Percentiles rank a stretch among this genome's conserved stretches.
Evolutionary conservation across 2,113 vertebrate genomes (phyloP).

Genomic region (Oreotrochilus melanogaster): DNA sequence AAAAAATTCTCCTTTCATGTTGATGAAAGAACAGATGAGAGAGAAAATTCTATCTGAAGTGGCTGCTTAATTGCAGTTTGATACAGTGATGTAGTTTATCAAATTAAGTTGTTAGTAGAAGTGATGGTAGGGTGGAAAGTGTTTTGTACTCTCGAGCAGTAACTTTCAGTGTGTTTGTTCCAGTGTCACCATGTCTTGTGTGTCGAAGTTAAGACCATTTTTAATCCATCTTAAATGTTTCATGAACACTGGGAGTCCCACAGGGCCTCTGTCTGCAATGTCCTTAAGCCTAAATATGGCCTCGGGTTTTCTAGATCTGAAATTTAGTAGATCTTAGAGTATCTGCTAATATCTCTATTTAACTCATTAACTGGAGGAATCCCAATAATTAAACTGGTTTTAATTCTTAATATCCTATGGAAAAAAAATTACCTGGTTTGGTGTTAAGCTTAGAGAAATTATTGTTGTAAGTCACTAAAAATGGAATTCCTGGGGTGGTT

Average conservation of each 20-base stretch:
- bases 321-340: neutral
- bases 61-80: neutral
- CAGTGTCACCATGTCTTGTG: neutral
- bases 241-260: rapidly evolving
- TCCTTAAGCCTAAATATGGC: too few relatives aligned
- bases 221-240: neutral
- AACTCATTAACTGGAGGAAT: neutral
- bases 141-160: neutral
- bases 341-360: neutral
- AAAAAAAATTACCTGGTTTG: neutral
- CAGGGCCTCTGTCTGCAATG: neutral
- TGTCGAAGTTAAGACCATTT: neutral
- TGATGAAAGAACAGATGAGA: conserved; percentile 15
- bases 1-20: neutral
- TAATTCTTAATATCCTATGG: neutral
- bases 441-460: neutral
- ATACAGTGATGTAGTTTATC: neutral
- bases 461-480: neutral
- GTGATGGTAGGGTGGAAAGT: neutral
- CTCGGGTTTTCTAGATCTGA: neutral
- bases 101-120: neutral
- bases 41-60: neutral
- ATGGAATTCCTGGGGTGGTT: neutral
- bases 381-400: neutral
- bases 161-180: neutral